These are phyloP conservation scores for Netta rufina DNA, from an alignment of 2,797 vertebrate genomes.

Conservation along the genomic window DNA sequence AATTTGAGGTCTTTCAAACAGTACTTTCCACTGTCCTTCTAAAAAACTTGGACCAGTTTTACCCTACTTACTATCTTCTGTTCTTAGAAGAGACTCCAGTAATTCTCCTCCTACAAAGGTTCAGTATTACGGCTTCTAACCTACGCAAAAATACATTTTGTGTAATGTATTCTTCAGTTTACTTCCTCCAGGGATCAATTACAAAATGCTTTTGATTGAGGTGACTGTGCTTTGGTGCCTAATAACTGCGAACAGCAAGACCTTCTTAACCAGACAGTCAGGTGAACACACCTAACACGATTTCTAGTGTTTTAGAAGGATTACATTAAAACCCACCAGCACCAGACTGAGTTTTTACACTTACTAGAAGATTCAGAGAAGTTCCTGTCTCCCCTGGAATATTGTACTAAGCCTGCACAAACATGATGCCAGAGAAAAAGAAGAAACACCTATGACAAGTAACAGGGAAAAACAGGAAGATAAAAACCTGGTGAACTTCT, in stretches of 20 bases:
- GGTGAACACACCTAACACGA: background rate
- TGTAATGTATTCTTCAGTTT: background rate
- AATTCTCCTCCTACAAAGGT: background rate
- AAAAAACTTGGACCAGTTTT: background rate
- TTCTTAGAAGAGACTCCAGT: background rate
- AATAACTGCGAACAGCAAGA: background rate
- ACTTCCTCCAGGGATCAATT: background rate
- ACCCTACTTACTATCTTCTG: background rate
- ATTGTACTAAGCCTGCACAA: background rate
- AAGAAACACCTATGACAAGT: background rate
- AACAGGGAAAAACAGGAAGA: background rate
- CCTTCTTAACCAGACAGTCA: background rate
- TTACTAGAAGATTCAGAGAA: background rate
- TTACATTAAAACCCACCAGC: background rate
- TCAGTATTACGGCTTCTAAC: background rate
- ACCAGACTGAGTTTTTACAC: background rate
- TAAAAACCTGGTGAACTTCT: background rate
- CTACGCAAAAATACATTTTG: background rate
- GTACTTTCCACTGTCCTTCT: background rate
- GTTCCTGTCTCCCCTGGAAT: background rate
- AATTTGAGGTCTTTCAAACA: background rate
- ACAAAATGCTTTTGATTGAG: background rate
- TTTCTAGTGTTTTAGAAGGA: background rate
- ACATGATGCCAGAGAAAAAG: background rate
- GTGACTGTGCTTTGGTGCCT: background rate